Evolutionary conservation across 2,888 invertebrate genomes (phyloP), one percentile per base, ranked within the genome.

Genomic region (Ametastegia equiseti): DNA sequence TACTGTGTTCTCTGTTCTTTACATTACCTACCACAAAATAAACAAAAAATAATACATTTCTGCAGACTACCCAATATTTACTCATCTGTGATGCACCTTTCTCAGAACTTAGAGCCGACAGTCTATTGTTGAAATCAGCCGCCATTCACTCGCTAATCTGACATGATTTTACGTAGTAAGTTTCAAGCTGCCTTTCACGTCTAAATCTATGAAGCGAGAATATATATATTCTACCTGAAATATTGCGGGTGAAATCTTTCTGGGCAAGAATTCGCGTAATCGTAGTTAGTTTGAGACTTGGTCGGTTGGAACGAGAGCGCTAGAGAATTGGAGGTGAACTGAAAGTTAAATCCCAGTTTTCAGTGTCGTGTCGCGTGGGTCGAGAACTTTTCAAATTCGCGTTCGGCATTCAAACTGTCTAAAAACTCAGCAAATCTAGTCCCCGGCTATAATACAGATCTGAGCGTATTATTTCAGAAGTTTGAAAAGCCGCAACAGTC

Each of bases 341-440:
- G 30, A 63, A 78, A 78, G 78, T 78, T 78, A 19, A 78, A 75
- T 75, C 57, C 57, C 75, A 19, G 75, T 27, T 23, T 57, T 57
- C 39, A 15, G 23, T 54, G 36, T 50, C 75, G 54, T 36, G 27
- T 39, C 47, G 27, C 39, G 23, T 36, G 75, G 36, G 50, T 75
- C 30, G 33, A 23, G 30, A 78, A 78, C 78, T 78, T 78, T 78
- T 78, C 78, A 63, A 30, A 78, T 78, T 57, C 78, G 30, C 78
- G 60, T 63, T 78, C 63, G 19, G 78, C 78, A 78, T 78, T 78
- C 60, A 47, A 78, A 42, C 60, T 39, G 78, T 60, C 60, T 54
- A 60, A 78, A 78, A 78, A 78, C 27, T 78, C 63, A 15, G 42
- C 39, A 78, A 78, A 63, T 57, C 78, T 78, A 42, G 78, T 78